These are phyloP conservation scores for Gambusia yucatana DNA, from an alignment of 2,797 vertebrate species.

Conservation along the genomic window DNA sequence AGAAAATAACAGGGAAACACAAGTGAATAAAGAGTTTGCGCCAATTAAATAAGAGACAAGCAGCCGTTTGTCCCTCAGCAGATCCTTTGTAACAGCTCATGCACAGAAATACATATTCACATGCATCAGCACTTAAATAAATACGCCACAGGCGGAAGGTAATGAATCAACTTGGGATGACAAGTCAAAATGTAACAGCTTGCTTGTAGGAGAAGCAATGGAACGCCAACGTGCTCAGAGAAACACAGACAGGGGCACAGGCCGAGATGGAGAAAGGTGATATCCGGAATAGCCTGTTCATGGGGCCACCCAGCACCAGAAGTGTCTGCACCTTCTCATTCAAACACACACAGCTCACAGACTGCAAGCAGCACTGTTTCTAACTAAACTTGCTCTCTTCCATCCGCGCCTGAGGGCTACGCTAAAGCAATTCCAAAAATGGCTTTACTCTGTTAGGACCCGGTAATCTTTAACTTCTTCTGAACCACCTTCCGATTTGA, in stretches of 20 bases:
- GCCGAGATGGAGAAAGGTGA: constrained; percentile 54
- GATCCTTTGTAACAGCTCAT: constrained; percentile 2
- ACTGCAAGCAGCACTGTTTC: constrained; percentile 29
- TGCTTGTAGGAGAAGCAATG: constrained; percentile 56
- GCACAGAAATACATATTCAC: constrained; percentile 13
- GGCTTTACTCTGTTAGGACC: constrained; percentile 16
- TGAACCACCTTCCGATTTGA: constrained; percentile 1
- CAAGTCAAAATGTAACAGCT: constrained; percentile 74
- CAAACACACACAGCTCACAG: constrained; percentile 31
- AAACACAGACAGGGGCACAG: constrained; percentile 19
- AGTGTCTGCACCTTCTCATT: constrained; percentile 67
- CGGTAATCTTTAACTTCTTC: constrained; percentile 31
- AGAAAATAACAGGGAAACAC: constrained; percentile 23
- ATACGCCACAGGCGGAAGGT: constrained; percentile 13
- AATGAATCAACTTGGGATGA: constrained; percentile 68
- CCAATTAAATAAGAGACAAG: constrained; percentile 1
- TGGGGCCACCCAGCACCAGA: constrained; percentile 64
- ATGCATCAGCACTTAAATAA: constrained; percentile 26
- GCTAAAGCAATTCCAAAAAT: constrained; percentile 16
- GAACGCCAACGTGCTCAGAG: constrained; percentile 35
- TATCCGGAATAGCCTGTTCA: constrained; percentile 60
- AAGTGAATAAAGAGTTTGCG: background rate
- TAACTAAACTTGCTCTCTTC: constrained; percentile 17
- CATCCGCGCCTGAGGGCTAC: constrained; percentile 8
- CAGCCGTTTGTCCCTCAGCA: constrained; percentile 8